These are phyloP conservation scores for Miltochrista miniata DNA, from an alignment of 2,888 invertebrate genomes.

Conservation along the genomic window DNA sequence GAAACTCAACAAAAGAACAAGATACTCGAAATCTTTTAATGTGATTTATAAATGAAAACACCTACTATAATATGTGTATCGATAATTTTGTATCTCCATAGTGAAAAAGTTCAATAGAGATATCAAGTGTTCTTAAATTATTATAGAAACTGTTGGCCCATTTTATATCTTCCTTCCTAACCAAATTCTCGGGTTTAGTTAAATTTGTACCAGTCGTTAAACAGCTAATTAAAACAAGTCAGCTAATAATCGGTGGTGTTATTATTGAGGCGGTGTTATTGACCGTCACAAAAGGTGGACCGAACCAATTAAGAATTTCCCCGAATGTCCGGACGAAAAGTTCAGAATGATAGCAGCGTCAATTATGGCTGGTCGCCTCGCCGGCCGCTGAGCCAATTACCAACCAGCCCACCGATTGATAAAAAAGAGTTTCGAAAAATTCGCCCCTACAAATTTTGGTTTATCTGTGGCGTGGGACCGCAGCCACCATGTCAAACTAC, in stretches of 20 bases:
- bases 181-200: slow-evolving; percentile 28
- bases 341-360: slow-evolving; percentile 80
- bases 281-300: slow-evolving; percentile 78
- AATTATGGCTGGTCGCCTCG: slow-evolving; percentile 71
- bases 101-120: too few relatives aligned
- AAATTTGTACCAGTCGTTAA: slow-evolving; percentile 46
- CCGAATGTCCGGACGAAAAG: slow-evolving; percentile 77
- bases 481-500: slow-evolving; percentile 51
- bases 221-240: slow-evolving; percentile 73
- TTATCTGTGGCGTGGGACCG: slow-evolving; percentile 63
- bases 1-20: too few relatives aligned
- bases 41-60: too few relatives aligned
- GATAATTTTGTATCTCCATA: too few relatives aligned
- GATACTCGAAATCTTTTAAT: too few relatives aligned
- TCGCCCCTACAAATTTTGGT: slow-evolving; percentile 73
- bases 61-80: too few relatives aligned
- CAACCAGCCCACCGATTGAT: slow-evolving; percentile 71
- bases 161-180: neutral
- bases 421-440: slow-evolving; percentile 77
- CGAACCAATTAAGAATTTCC: slow-evolving; percentile 82
- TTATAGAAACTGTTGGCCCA: neutral
- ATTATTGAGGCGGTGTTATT: slow-evolving; percentile 79
- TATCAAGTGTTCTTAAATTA: too few relatives aligned
- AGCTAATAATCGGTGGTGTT: slow-evolving; percentile 76
- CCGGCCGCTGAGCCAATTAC: slow-evolving; percentile 74